Evolutionary conservation across 2,113 vertebrate species (phyloP).

Genomic region (Propithecus coquereli): DNA sequence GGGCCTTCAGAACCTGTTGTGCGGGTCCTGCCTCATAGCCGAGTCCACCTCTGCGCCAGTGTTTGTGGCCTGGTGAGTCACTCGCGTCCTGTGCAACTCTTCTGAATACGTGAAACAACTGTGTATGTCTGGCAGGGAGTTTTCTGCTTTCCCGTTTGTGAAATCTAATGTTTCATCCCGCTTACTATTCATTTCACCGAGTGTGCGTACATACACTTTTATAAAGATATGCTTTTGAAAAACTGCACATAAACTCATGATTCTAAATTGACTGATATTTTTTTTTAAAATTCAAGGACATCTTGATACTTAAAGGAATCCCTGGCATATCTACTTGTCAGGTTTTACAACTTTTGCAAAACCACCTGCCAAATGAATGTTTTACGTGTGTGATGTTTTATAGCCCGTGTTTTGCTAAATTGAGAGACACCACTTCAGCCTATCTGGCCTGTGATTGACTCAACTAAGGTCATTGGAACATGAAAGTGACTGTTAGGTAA

Average conservation of each 20-base stretch:
- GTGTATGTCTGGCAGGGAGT: background rate
- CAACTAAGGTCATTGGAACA: background rate
- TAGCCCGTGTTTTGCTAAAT: background rate
- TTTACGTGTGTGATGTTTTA: background rate
- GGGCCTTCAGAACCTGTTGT: background rate
- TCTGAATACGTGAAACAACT: background rate
- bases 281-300: background rate
- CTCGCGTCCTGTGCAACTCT: background rate
- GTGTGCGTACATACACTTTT: background rate
- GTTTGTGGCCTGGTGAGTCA: background rate
- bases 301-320: background rate
- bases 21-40: background rate
- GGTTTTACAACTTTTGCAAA: slow-evolving; percentile 26
- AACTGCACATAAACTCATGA: background rate
- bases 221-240: background rate
- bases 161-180: background rate
- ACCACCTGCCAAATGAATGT: background rate
- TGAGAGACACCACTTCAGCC: background rate
- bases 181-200: background rate
- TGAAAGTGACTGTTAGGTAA: background rate
- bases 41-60: background rate
- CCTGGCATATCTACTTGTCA: background rate
- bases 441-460: background rate
- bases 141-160: background rate
- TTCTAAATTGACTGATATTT: background rate